Evolutionary conservation across 35 echinoderm and acorn worm genomes (phyloP).

Genomic region (Chiridota heheva): DNA sequence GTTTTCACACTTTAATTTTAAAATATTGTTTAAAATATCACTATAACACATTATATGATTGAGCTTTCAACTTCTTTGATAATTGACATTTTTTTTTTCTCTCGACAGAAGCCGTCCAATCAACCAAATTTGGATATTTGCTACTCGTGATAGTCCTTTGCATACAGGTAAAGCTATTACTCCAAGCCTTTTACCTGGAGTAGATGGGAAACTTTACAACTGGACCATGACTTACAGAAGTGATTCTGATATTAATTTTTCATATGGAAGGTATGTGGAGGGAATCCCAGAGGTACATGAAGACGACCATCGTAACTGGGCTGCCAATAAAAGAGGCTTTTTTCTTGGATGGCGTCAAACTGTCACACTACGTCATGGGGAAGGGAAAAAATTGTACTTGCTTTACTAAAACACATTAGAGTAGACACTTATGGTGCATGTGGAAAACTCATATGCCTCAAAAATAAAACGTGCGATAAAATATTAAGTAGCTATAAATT

Average conservation of each 20-base stretch:
- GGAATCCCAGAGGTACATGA: neutral
- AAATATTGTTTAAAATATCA: too few species aligned
- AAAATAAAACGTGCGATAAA: constrained; percentile 17
- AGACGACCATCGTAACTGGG: constrained; percentile 19
- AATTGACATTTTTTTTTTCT: constrained; percentile 3
- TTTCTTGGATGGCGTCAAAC: constrained; percentile 29
- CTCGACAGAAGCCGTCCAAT: neutral
- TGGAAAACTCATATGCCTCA: constrained; percentile 17
- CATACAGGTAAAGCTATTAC: neutral
- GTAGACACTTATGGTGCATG: constrained; percentile 36
- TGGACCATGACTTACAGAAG: constrained; percentile 30
- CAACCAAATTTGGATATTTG: constrained; percentile 31
- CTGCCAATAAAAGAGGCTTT: constrained; percentile 14
- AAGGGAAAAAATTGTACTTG: neutral
- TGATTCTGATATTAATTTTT: constrained; percentile 11
- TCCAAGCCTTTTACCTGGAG: neutral
- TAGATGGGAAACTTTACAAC: neutral
- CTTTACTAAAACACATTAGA: constrained; percentile 3
- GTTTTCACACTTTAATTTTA: too few species aligned
- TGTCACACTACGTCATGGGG: constrained; percentile 22
- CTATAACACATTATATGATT: too few species aligned
- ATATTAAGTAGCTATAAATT: constrained; percentile 44
- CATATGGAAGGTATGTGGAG: constrained; percentile 8
- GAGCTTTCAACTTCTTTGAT: too few species aligned
- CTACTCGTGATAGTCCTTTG: constrained; percentile 18